Evolutionary conservation across 2,888 invertebrate genomes (phyloP).

Genomic region (Leucophenga montana): DNA sequence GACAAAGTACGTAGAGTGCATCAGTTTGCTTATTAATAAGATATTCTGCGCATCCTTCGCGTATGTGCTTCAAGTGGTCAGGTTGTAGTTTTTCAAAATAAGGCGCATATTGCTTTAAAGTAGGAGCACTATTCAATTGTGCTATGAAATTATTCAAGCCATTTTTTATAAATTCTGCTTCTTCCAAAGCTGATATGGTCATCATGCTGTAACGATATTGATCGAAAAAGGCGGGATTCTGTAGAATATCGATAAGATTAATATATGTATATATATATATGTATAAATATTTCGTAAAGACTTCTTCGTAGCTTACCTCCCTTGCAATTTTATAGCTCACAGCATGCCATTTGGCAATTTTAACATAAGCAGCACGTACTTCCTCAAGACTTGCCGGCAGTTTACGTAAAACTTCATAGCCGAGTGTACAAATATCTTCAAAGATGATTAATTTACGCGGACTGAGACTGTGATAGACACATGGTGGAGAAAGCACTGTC

Average conservation of each 20-base stretch:
- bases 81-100: slow-evolving; percentile 45
- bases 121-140: slow-evolving; percentile 36
- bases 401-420: slow-evolving; percentile 40
- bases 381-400: slow-evolving; percentile 43
- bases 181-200: slow-evolving; percentile 32
- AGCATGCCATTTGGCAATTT: slow-evolving; percentile 60
- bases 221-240: slow-evolving; percentile 37
- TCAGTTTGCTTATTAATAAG: slow-evolving; percentile 27
- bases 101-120: slow-evolving; percentile 43
- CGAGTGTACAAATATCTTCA: slow-evolving; percentile 40
- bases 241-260: slow-evolving; percentile 43
- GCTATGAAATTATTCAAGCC: slow-evolving; percentile 50
- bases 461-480: slow-evolving; percentile 40
- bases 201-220: slow-evolving; percentile 28
- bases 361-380: slow-evolving; percentile 43
- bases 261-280: not conserved
- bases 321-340: slow-evolving; percentile 45
- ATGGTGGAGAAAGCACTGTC: slow-evolving; percentile 36
- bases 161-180: slow-evolving; percentile 35
- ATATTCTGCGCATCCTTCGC: slow-evolving; percentile 7
- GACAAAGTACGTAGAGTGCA: slow-evolving; percentile 54
- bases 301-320: slow-evolving; percentile 37
- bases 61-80: slow-evolving; percentile 33
- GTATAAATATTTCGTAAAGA: not conserved
- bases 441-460: slow-evolving; percentile 46